Conservation (phyloP, 2,888 invertebrate genomes). For the Epistrophe eligans region DNA sequence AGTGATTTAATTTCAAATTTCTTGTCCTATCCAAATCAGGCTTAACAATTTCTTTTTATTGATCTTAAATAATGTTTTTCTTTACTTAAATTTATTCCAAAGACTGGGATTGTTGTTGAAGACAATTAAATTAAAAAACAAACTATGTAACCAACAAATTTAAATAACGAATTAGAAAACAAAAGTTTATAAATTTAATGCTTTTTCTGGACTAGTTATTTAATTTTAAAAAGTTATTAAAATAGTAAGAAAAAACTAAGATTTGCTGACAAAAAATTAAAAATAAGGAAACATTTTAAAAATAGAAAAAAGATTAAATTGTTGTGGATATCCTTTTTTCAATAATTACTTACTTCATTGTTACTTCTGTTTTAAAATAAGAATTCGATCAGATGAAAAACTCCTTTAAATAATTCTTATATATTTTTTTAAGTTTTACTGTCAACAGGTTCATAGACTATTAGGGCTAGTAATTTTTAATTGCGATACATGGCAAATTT, state of each 20-base stretch:
- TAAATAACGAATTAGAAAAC: constrained; percentile 17
- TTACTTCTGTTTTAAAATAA: background rate
- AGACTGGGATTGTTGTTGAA: constrained; percentile 67
- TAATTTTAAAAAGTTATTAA: constrained; percentile 19
- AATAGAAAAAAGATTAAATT: background rate
- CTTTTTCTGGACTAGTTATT: constrained; percentile 19
- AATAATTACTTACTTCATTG: background rate
- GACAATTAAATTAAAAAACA: background rate
- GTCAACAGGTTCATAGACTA: too few relatives aligned
- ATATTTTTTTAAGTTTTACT: background rate
- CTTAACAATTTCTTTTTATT: constrained; percentile 19
- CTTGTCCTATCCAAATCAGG: constrained; percentile 7
- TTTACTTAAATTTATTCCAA: constrained; percentile 65
- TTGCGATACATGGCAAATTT: background rate
- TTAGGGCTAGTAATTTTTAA: too few relatives aligned
- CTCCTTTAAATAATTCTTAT: background rate
- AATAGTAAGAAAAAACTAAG: background rate
- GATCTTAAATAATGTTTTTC: constrained; percentile 12
- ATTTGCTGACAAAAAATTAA: background rate
- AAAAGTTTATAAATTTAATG: background rate
- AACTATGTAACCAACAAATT: background rate
- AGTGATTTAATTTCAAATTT: background rate
- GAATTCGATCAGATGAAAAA: background rate
- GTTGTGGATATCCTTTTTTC: background rate
- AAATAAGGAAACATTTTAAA: background rate